These are phyloP conservation scores for Scleropages formosus DNA, from an alignment of 2,797 vertebrate genomes.

Conservation along the genomic window DNA sequence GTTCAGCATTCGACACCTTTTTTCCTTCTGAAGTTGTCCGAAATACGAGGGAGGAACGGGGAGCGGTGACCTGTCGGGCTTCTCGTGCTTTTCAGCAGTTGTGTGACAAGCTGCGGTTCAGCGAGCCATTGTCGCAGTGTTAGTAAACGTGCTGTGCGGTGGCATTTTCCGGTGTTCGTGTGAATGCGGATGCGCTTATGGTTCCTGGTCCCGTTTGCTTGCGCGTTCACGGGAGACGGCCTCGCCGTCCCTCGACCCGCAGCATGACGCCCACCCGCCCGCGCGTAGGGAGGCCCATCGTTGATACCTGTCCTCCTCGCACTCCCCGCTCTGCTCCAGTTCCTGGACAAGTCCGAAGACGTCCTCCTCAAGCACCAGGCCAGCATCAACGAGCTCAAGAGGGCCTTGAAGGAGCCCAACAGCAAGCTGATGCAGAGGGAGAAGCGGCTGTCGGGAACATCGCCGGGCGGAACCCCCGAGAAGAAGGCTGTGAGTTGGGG, in stretches of 20 bases:
- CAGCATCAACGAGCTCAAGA: slow-evolving; percentile 97
- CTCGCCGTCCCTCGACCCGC: neutral
- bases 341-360: slow-evolving; percentile 94
- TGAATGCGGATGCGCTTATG: neutral
- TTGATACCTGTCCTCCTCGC: slow-evolving; percentile 20
- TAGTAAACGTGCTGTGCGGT: too few species aligned
- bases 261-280: neutral
- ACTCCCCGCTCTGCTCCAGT: slow-evolving; percentile 61
- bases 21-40: too few species aligned
- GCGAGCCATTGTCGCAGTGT: too few species aligned
- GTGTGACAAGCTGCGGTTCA: too few species aligned
- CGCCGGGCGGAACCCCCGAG: slow-evolving; percentile 75
- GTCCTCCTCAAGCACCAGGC: slow-evolving; percentile 97
- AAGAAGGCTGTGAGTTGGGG: slow-evolving; percentile 77
- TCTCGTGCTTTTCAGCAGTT: too few species aligned
- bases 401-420: slow-evolving; percentile 91
- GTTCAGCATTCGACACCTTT: too few species aligned
- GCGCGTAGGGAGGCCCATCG: neutral
- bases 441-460: slow-evolving; percentile 82
- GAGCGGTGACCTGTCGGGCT: too few species aligned
- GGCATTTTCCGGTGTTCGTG: neutral
- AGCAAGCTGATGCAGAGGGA: slow-evolving; percentile 89
- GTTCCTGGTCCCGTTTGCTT: neutral
- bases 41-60: too few species aligned
- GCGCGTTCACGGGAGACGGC: neutral